Evolutionary conservation across 2,888 invertebrate genomes (phyloP), one percentile per base, ranked within the genome.

Genomic region (Acanthococcus lagerstroemiae): DNA sequence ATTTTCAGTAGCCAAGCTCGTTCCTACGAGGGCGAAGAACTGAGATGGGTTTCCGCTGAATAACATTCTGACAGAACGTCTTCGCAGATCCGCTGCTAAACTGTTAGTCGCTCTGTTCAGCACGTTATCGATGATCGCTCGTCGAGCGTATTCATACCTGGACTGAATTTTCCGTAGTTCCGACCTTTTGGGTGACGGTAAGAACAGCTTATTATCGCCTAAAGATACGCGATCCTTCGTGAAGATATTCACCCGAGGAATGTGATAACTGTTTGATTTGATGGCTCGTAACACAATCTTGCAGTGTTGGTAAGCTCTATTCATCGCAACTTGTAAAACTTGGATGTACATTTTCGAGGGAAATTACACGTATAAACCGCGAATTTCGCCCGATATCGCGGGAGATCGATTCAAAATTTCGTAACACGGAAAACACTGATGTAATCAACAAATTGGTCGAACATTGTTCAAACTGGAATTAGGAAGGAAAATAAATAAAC

Each of bases 21-120:
- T 83, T 5, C 87, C 85, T 67, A 88, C 84, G 19, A 88, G 74
- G 5, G 87, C 86, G 73, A 88, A 86, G 72, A 87, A 85, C 4
- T 87, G 87, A 7, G 81, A 82, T 0, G 86, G 84, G 74, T 87
- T 84, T 0, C 86, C 86, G 74, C 81, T 83, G 48, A 85, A 78
- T 4, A 86, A 78, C 70, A 80, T 81, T 72, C 80, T 82, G 0
- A 85, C 82, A 0, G 85, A 83, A 67, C 80, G 80, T 67, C 80
- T 79, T 54, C 85, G 78, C 58, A 86, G 74, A 69, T 84, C 83
- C 17, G 82, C 80, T 1, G 85, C 83, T 57, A 84, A 78, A 67
- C 80, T 82, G 69, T 83, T 84, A 6, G 86, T 85, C 1, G 86
- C 85, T 67, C 86, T 78, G 72, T 82, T 84, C 25, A 87, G 77